phyloP scores from a whole-genome alignment of 2,113 vertebrate genomes.

The Cebidichthys violaceus region DNA sequence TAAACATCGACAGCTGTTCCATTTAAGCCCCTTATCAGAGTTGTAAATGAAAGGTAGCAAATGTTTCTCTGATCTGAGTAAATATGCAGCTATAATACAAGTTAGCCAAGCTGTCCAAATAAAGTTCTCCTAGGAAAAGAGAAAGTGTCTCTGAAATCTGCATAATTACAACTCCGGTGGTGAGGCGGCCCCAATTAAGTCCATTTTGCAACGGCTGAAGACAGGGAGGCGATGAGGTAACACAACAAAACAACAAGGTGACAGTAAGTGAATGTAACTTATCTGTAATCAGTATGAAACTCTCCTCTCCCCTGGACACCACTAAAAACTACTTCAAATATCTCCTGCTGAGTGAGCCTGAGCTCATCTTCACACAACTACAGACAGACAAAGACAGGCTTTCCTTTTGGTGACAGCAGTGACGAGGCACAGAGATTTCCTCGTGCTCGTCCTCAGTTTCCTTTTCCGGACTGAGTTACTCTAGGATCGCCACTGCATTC shows the following conservation, averaged over 20 bases:
- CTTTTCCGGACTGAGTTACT: conserved; percentile 13
- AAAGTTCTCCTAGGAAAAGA: conserved; percentile 25
- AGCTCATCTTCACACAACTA: background rate
- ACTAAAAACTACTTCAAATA: conserved; percentile 29
- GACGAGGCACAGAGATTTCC: conserved; percentile 19
- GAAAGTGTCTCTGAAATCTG: conserved; percentile 49
- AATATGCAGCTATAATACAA: conserved; percentile 36
- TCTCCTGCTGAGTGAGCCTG: conserved; percentile 11
- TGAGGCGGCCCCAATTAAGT: conserved; percentile 60
- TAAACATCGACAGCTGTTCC: conserved; percentile 44
- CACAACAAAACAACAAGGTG: conserved; percentile 33
- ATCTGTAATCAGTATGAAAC: conserved; percentile 15
- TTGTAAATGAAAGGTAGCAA: conserved; percentile 45
- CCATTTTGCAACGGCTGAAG: conserved; percentile 34
- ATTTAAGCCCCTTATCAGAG: conserved; percentile 39
- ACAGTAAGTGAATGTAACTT: background rate
- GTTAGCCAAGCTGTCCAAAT: conserved; percentile 50
- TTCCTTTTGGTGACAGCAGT: conserved; percentile 13
- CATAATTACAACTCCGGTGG: conserved; percentile 57
- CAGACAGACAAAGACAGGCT: conserved; percentile 9
- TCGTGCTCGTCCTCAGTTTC: conserved; percentile 12
- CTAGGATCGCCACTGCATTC: conserved; percentile 39
- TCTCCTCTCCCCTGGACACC: conserved; percentile 10
- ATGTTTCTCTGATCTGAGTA: conserved; percentile 48
- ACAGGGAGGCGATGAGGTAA: conserved; percentile 41